phyloP scores from a whole-genome alignment of 92 coral and sea anemone genomes.

The Chrysogorgia sp. region DNA sequence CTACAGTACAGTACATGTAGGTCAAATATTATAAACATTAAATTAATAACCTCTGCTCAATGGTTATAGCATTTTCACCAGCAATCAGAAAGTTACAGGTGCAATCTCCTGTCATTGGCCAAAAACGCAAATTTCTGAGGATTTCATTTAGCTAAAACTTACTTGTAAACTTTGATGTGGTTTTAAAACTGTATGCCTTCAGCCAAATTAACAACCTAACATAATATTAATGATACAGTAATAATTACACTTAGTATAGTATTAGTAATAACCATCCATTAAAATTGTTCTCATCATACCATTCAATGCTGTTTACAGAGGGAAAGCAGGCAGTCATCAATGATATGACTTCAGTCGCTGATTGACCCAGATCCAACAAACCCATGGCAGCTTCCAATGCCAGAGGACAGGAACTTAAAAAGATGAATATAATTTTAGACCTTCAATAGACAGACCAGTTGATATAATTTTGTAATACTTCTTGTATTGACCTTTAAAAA shows the following conservation, averaged over 20 bases:
- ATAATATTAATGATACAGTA: too few relatives aligned
- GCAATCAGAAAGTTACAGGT: neutral
- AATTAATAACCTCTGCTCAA: neutral
- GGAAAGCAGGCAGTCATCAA: constrained; percentile 72
- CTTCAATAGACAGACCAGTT: too few relatives aligned
- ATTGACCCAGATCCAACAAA: constrained; percentile 79
- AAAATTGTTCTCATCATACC: constrained; percentile 72
- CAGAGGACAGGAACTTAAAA: constrained; percentile 75
- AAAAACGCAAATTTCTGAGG: neutral
- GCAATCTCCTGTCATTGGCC: too few relatives aligned
- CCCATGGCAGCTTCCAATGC: constrained; percentile 94
- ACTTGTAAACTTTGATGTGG: constrained; percentile 90
- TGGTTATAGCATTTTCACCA: neutral
- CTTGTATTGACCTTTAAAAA: too few relatives aligned
- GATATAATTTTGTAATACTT: too few relatives aligned
- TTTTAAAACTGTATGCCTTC: constrained; percentile 77
- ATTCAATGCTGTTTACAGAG: constrained; percentile 68
- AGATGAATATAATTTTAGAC: neutral
- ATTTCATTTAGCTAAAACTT: constrained; percentile 27
- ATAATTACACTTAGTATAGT: too few relatives aligned
- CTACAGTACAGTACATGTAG: too few relatives aligned
- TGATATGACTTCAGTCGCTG: constrained; percentile 81
- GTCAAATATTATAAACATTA: too few relatives aligned
- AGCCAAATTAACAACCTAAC: constrained; percentile 95
- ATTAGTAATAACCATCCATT: too few relatives aligned